Conservation (phyloP, 2,113 vertebrate genomes). For the Myrmophylax atrothorax region DNA sequence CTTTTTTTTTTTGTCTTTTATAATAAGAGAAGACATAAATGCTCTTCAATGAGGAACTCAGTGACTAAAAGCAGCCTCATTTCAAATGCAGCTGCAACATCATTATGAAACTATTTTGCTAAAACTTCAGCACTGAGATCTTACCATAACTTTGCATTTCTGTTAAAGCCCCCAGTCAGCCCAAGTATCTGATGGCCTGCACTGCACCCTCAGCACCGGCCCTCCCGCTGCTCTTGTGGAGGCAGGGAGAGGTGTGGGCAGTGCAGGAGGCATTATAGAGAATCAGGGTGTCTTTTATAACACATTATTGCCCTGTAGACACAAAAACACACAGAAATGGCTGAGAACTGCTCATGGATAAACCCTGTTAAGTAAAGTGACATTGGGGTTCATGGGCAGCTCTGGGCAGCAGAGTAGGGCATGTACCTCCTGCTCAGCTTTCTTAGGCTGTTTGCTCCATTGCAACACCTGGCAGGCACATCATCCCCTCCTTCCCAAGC, state of each 20-base stretch:
- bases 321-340: background rate
- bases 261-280: background rate
- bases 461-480: background rate
- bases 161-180: accelerated
- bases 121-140: background rate
- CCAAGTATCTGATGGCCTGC: accelerated
- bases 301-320: background rate
- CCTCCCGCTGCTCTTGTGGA: accelerated
- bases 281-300: background rate
- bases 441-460: background rate
- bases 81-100: background rate
- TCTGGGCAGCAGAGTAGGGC: background rate
- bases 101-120: background rate
- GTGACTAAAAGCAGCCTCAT: background rate
- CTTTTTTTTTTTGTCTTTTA: background rate
- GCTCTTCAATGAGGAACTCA: background rate
- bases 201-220: accelerated
- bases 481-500: background rate
- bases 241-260: background rate
- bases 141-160: accelerated
- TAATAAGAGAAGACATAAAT: background rate
- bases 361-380: background rate
- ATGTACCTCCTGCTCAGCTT: accelerated
- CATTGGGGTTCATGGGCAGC: background rate
- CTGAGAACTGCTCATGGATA: background rate